Evolutionary conservation across 2,797 vertebrate species (phyloP).

Genomic region (Cirrhinus mrigala): DNA sequence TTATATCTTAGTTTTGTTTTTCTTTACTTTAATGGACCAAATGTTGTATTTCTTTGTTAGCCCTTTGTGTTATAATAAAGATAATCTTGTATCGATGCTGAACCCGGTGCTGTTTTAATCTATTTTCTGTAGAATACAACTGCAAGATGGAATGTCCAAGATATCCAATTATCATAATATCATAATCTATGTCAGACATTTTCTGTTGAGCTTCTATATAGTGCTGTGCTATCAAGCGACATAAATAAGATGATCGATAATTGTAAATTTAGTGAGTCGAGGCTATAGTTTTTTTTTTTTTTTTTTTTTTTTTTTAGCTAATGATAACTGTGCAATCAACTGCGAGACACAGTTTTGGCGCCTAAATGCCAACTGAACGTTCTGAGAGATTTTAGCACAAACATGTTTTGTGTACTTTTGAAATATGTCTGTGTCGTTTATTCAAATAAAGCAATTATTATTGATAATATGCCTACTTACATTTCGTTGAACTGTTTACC

Average conservation of each 20-base stretch:
- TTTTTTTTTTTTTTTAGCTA: no score
- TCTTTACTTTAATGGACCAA: slow-evolving; percentile 80
- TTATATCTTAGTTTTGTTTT: slow-evolving; percentile 22
- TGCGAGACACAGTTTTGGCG: not conserved
- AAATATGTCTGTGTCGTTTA: not conserved
- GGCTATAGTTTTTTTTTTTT: no score
- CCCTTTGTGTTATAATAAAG: slow-evolving; percentile 96
- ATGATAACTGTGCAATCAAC: no score
- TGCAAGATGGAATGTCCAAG: not conserved
- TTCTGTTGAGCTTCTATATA: not conserved
- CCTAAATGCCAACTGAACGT: no score
- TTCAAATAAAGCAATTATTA: not conserved
- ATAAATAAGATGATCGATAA: no score
- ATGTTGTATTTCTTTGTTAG: slow-evolving; percentile 85
- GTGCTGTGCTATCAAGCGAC: not conserved
- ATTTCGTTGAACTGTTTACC: not conserved
- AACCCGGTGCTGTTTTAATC: not conserved
- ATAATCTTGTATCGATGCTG: slow-evolving; percentile 71
- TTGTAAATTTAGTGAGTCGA: not conserved
- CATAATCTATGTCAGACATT: not conserved
- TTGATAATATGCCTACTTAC: not conserved
- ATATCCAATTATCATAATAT: no score
- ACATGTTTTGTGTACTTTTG: not conserved
- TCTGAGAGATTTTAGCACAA: not conserved
- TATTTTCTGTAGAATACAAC: not conserved